Evolutionary conservation across 2,113 vertebrate species (phyloP), one percentile per base, ranked within the genome.

Genomic region (Herpailurus yagouaroundi): DNA sequence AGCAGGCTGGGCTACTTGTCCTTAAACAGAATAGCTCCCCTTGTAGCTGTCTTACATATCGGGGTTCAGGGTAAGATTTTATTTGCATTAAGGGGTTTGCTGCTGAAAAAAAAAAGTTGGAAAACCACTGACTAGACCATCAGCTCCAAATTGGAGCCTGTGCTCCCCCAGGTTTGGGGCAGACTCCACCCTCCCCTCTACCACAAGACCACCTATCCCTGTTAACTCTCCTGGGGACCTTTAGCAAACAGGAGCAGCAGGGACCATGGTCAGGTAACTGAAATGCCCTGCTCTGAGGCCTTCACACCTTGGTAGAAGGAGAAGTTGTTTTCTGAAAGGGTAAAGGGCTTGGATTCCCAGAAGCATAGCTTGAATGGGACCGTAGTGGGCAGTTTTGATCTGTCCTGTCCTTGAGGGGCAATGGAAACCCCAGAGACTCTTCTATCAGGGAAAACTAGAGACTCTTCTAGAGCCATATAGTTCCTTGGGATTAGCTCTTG

Each of bases 21-120:
- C 93, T 97, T 93, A 92, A 92, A 95, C 29, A 93, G 71, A 98
- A 96, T 74, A 97, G 91, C 82, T 97, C 89, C 86, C 93, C 73
- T 91, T 88, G 68, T 97, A 89, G 82, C 91, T 98, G 95, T 98
- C 93, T 97, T 97, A 97, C 38, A 21, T 95, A 96, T 98, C 97
- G 97, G 98, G 97, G 97, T 98, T 97, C 98, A 98, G 98, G 98
- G 98, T 98, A 98, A 97, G 97, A 97, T 96, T 98, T 98, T 95
- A 92, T 95, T 97, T 98, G 93, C 86, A 95, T 97, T 96, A 97
- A 97, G 97, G 97, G 97, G 81, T 96, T 95, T 98, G 95, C 97
- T 97, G 98, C 95, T 97, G 96, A 71, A 93, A 92, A 95, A 95
- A 48, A 63, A 89, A 97, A 76, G 92, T 98, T 97, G 76, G 97